Base-by-base conservation (phyloP, 2,888 invertebrate species). In the Dasypolia templi region DNA sequence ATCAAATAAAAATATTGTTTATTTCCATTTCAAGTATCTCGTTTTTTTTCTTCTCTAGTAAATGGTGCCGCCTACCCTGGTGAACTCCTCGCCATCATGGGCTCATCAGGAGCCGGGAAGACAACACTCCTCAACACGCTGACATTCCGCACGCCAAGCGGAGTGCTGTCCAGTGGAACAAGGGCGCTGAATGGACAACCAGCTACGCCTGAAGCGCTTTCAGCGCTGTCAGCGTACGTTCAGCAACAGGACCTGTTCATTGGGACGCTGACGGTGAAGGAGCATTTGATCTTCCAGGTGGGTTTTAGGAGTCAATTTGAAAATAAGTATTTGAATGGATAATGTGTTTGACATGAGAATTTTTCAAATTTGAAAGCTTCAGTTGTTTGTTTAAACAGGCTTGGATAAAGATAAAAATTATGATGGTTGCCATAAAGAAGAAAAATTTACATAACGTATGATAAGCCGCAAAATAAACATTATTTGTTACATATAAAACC, bases 191-290 rank as follows among this genome's bases (percentile, higher is more conserved):
- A 99, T 89, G 99, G 99, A 0, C 97, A 97, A 87, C 97, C 97
- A 4, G 97, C 98, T 1, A 97, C 97, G 19, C 97, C 98, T 26
- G 97, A 97, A 77, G 97, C 97, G 55, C 96, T 98, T 89, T 97
- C 97, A 69, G 97, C 98, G 14, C 96, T 98, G 51, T 98, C 98
- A 29, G 99, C 99, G 0, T 99, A 99, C 88, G 99, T 99, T 0
- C 99, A 99, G 90, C 99, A 99, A 92, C 98, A 99, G 88, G 99
- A 99, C 93, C 95, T 99, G 68, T 99, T 99, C 91, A 98, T 99
- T 85, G 98, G 98, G 0, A 98, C 98, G 0, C 95, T 99, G 63
- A 99, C 99, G 2, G 99, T 99, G 0, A 96, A 97, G 79, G 99
- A 99, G 90, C 99, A 99, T 94, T 97, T 99, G 9, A 97, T 98